Conservation (phyloP, 2,797 vertebrate genomes). For the Holocentrus rufus region DNA sequence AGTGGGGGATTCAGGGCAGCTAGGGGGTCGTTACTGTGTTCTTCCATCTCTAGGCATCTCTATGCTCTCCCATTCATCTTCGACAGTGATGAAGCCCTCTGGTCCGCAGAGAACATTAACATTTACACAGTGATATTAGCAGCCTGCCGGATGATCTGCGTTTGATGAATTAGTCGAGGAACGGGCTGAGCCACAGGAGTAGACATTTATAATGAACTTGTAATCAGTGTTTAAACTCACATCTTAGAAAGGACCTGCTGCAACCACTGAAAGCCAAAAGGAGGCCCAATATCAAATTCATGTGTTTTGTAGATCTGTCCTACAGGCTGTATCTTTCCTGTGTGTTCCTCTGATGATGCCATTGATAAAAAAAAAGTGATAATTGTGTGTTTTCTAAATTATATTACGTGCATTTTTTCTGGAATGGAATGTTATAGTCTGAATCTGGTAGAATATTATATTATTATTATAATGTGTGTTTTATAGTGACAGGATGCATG, state of each 20-base stretch:
- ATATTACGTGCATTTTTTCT: not conserved
- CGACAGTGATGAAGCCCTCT: constrained; percentile 46
- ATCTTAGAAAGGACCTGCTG: not conserved
- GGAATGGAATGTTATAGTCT: not conserved
- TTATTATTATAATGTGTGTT: not conserved
- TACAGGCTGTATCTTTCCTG: too few species aligned
- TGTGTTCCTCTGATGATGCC: too few species aligned
- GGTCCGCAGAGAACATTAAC: constrained; percentile 44
- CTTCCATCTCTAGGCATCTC: constrained; percentile 33
- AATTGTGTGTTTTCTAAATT: not conserved
- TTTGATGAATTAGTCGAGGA: constrained; percentile 43
- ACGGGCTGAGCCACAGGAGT: constrained; percentile 15
- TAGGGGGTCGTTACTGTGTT: not conserved
- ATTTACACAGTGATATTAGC: constrained; percentile 53
- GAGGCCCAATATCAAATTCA: too few species aligned
- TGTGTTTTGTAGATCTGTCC: too few species aligned
- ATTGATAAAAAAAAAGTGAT: too few species aligned
- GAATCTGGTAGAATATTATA: not conserved
- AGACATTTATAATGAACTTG: constrained; percentile 5
- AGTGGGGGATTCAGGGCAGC: constrained; percentile 4
- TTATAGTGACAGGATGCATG: constrained; percentile 3
- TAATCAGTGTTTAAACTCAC: constrained; percentile 13
- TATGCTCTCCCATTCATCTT: constrained; percentile 52
- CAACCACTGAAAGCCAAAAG: not conserved
- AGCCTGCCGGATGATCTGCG: constrained; percentile 22